phyloP scores from a whole-genome alignment of 1,140 invertebrate genomes.

The Caenorhabditis brenneri region DNA sequence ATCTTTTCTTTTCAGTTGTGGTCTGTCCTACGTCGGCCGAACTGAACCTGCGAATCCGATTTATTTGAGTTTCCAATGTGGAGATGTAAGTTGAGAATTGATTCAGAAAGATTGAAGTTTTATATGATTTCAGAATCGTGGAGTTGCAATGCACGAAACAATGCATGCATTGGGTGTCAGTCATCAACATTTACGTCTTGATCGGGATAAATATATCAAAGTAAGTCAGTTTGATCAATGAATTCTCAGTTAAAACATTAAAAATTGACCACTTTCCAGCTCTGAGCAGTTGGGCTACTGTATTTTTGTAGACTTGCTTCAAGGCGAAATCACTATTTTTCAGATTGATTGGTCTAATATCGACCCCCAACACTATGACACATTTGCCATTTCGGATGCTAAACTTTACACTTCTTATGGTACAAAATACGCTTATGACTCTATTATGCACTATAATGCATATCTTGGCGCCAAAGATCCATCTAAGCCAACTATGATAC shows the following conservation, averaged over 20 bases:
- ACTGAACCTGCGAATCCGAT: constrained; percentile 62
- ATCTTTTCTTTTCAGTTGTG: constrained; percentile 61
- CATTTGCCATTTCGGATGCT: constrained; percentile 65
- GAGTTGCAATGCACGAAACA: constrained; percentile 75
- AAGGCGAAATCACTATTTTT: not conserved
- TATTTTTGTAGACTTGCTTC: too few species aligned
- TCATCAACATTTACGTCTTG: constrained; percentile 75
- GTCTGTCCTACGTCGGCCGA: constrained; percentile 64
- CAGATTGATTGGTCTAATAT: constrained; percentile 74
- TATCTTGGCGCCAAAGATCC: constrained; percentile 51
- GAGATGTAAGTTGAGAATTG: constrained; percentile 57
- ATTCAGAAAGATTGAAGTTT: constrained; percentile 8
- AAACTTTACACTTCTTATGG: constrained; percentile 66
- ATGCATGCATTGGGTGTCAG: constrained; percentile 75
- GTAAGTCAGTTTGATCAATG: too few species aligned
- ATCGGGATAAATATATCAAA: constrained; percentile 74
- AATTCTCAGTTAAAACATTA: too few species aligned
- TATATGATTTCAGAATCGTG: constrained; percentile 61
- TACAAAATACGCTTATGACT: constrained; percentile 62
- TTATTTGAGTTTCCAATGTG: constrained; percentile 66
- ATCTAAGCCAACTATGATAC: constrained; percentile 62
- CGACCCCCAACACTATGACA: constrained; percentile 69
- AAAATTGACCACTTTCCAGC: too few species aligned
- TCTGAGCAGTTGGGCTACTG: not conserved
- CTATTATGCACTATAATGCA: constrained; percentile 64